Percentiles rank a stretch among this genome's conserved stretches.
Evolutionary conservation across 1,140 invertebrate species (phyloP).

Genomic region (Helicorthomorpha holstii): DNA sequence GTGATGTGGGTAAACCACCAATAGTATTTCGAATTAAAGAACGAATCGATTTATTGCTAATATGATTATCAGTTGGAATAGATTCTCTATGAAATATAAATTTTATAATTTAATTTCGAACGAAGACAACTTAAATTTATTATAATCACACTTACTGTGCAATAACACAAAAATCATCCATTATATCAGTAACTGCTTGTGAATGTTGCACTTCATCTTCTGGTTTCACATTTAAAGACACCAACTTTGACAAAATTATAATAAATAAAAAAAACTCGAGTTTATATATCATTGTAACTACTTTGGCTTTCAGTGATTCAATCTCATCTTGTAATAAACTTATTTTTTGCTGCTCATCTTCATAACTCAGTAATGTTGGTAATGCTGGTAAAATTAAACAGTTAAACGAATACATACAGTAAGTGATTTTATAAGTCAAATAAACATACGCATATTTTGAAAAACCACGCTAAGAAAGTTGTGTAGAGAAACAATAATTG

Average conservation of each 20-base stretch:
- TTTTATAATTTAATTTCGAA: not conserved
- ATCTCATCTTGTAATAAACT: constrained; percentile 70
- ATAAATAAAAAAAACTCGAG: too few relatives aligned
- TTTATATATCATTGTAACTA: too few relatives aligned
- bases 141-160: constrained; percentile 43
- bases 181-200: constrained; percentile 55
- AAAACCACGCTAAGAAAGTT: constrained; percentile 82
- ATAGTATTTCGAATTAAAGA: constrained; percentile 47
- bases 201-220: too few relatives aligned
- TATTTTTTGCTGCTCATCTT: constrained; percentile 62
- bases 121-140: not conserved
- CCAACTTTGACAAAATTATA: too few relatives aligned
- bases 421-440: constrained; percentile 2
- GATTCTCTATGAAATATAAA: constrained; percentile 27
- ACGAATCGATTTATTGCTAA: constrained; percentile 48
- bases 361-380: constrained; percentile 64
- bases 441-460: constrained; percentile 29
- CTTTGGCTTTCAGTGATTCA: constrained; percentile 40
- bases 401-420: too few relatives aligned
- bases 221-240: too few relatives aligned
- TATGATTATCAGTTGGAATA: constrained; percentile 21
- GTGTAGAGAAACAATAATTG: constrained; percentile 75
- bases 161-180: constrained; percentile 85
- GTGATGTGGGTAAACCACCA: constrained; percentile 42
- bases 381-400: constrained; percentile 8